phyloP scores from a whole-genome alignment of 2,888 invertebrate species.

The Tipula confusa region DNA sequence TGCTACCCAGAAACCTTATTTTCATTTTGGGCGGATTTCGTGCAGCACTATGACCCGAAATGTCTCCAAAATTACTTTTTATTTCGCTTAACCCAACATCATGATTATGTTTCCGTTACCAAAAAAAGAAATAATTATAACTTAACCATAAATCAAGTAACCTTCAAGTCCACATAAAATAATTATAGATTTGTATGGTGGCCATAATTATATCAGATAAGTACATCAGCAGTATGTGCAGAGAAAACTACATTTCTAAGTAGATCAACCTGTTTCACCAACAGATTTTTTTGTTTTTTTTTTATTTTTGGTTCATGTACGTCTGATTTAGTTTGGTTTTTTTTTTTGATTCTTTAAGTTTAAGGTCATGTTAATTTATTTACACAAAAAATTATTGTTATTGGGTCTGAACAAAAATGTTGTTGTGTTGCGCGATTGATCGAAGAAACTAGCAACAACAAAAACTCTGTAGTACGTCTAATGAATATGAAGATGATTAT shows the following conservation, averaged over 20 bases:
- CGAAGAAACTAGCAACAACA: not conserved
- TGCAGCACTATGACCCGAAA: not conserved
- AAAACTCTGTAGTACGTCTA: not conserved
- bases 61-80: not conserved
- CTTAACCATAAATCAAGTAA: not conserved
- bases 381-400: conserved; percentile 20
- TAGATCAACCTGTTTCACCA: not conserved
- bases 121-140: not conserved
- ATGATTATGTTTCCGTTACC: not conserved
- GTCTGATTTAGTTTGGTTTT: not conserved
- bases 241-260: not conserved
- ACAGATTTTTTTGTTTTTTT: not conserved
- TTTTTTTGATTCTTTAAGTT: not conserved
- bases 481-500: conserved; percentile 25
- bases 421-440: not conserved
- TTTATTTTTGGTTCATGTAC: not conserved
- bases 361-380: conserved; percentile 20
- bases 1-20: too few relatives aligned
- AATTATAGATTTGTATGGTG: not conserved
- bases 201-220: conserved; percentile 9
- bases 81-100: not conserved
- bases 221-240: not conserved
- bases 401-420: not conserved
- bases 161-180: not conserved
- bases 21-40: not conserved